phyloP scores from a whole-genome alignment of 2,113 vertebrate genomes.

The Planiliza haematocheilus region DNA sequence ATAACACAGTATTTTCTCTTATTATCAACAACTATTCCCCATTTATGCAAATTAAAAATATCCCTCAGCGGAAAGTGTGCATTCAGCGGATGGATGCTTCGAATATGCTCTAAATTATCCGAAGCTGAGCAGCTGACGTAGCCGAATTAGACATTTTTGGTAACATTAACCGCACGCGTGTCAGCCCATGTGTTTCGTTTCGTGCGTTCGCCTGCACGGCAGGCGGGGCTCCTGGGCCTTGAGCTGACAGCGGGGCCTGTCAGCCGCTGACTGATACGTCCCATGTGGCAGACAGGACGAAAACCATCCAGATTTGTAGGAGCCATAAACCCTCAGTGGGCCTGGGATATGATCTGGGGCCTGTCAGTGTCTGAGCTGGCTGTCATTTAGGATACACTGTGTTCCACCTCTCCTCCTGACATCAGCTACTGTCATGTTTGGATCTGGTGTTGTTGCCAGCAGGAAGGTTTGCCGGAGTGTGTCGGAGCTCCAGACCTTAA shows the following conservation, averaged over 20 bases:
- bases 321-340: constrained; percentile 49
- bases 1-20: background rate
- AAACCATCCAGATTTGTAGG: constrained; percentile 61
- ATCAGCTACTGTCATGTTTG: constrained; percentile 60
- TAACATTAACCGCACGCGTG: constrained; percentile 16
- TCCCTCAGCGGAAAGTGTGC: background rate
- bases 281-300: constrained; percentile 61
- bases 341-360: constrained; percentile 67
- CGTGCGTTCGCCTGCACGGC: constrained; percentile 31
- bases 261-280: constrained; percentile 66
- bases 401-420: constrained; percentile 47
- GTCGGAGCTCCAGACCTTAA: background rate
- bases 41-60: background rate
- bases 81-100: background rate
- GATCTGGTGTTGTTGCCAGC: constrained; percentile 46
- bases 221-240: constrained; percentile 56
- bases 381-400: constrained; percentile 57
- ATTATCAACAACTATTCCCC: background rate
- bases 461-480: constrained; percentile 4
- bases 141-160: constrained; percentile 21
- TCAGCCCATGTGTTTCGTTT: constrained; percentile 43
- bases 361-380: constrained; percentile 57
- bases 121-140: constrained; percentile 5
- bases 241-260: constrained; percentile 65
- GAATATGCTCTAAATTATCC: background rate